These are phyloP conservation scores for Drosophila eohydei DNA, from an alignment of 2,888 invertebrate genomes.

Conservation along the genomic window DNA sequence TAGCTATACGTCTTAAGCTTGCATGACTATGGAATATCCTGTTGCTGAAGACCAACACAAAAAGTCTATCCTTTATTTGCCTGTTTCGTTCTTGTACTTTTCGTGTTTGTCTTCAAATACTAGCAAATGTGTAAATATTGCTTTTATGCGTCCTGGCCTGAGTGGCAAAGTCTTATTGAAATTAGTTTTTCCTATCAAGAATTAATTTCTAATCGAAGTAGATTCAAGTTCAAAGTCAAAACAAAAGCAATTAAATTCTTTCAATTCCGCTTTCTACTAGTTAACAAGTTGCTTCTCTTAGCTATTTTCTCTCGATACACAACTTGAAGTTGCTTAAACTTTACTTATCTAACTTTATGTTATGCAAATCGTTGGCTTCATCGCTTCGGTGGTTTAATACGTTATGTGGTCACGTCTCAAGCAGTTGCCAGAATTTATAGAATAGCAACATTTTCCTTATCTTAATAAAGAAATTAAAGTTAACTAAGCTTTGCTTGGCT, in stretches of 20 bases:
- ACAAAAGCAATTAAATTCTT: background rate
- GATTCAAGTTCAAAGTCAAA: background rate
- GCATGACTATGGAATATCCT: constrained; percentile 22
- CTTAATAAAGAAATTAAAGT: constrained; percentile 2
- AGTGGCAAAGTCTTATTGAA: background rate
- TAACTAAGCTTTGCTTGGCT: background rate
- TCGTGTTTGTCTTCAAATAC: background rate
- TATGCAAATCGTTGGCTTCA: background rate
- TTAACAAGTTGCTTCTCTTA: background rate
- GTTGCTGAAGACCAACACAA: background rate
- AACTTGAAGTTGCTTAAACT: background rate
- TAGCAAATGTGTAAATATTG: background rate
- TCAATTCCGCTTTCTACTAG: background rate
- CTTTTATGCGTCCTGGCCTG: background rate
- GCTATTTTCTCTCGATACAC: background rate
- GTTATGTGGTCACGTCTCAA: background rate
- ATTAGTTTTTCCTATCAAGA: background rate
- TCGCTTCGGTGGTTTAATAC: background rate
- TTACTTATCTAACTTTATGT: constrained; percentile 3
- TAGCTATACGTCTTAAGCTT: background rate
- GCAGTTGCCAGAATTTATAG: background rate
- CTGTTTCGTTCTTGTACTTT: background rate
- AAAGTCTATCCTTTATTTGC: background rate
- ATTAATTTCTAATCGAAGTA: background rate
- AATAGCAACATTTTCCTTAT: background rate